Evolutionary conservation across 2,797 vertebrate species (phyloP).

Genomic region (Apogon hyalosoma): DNA sequence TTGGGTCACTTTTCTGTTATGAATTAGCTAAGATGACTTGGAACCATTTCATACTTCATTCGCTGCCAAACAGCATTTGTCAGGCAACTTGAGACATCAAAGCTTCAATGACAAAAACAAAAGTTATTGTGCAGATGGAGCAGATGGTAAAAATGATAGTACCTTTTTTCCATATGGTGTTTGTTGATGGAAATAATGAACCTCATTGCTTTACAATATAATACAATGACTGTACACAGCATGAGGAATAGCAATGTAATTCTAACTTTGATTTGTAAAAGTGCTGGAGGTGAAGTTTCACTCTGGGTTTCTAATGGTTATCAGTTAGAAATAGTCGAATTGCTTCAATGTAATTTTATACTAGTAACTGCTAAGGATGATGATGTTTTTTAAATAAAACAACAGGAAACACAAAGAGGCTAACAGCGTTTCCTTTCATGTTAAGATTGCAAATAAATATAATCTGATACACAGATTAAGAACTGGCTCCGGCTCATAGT

Average conservation of each 20-base stretch:
- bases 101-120: slow-evolving; percentile 25
- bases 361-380: slow-evolving; percentile 36
- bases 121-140: slow-evolving; percentile 30
- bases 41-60: slow-evolving; percentile 42
- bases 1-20: slow-evolving; percentile 39
- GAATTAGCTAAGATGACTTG: slow-evolving; percentile 54
- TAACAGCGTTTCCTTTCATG: slow-evolving; percentile 31
- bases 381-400: slow-evolving; percentile 20
- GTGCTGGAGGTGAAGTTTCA: slow-evolving; percentile 1
- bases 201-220: slow-evolving; percentile 7
- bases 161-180: slow-evolving; percentile 9
- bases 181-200: slow-evolving; percentile 9
- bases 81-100: slow-evolving; percentile 42
- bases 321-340: slow-evolving; percentile 13
- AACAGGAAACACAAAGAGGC: slow-evolving; percentile 21
- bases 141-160: slow-evolving; percentile 41
- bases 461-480: slow-evolving; percentile 64
- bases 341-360: slow-evolving; percentile 1
- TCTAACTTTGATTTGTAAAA: slow-evolving; percentile 10
- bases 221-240: slow-evolving; percentile 6
- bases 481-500: slow-evolving; percentile 39
- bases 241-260: slow-evolving; percentile 14
- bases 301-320: slow-evolving; percentile 23
- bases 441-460: slow-evolving; percentile 53
- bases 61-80: slow-evolving; percentile 41